Conservation (phyloP, 2,888 invertebrate genomes). For the Lycophotia porphyrea region DNA sequence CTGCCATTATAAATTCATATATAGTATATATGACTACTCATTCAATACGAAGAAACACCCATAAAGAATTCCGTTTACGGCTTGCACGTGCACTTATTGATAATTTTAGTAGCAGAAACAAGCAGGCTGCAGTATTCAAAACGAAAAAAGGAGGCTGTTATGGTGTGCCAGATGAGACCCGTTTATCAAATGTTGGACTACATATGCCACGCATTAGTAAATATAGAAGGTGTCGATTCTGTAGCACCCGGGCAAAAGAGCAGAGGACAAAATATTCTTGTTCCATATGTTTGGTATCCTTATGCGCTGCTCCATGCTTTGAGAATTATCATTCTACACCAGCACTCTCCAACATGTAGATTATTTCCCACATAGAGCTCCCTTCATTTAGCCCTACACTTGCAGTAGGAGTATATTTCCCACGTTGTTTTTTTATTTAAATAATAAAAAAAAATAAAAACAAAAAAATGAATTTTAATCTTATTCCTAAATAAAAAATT, state of each 20-base stretch:
- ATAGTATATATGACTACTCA: conserved; percentile 53
- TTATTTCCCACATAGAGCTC: conserved; percentile 37
- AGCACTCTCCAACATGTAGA: conserved; percentile 30
- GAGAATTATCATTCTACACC: conserved; percentile 40
- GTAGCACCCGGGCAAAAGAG: conserved; percentile 46
- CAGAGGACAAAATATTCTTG: conserved; percentile 46
- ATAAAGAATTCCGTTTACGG: conserved; percentile 33
- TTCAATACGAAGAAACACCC: conserved; percentile 27
- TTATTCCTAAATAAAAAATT: conserved; percentile 24
- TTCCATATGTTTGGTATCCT: conserved; percentile 42
- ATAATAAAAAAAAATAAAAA: neutral
- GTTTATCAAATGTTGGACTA: conserved; percentile 44
- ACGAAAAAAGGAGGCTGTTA: conserved; percentile 23
- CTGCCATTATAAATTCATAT: conserved; percentile 60
- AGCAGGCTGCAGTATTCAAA: conserved; percentile 29
- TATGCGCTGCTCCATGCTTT: conserved; percentile 45
- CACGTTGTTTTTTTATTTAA: conserved; percentile 23
- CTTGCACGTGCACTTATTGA: conserved; percentile 26
- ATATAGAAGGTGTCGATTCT: conserved; percentile 44
- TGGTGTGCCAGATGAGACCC: conserved; percentile 42
- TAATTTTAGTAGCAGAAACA: conserved; percentile 21
- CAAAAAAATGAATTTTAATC: conserved; percentile 10
- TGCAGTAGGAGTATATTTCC: conserved; percentile 32
- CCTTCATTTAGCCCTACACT: conserved; percentile 18
- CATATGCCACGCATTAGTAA: conserved; percentile 48